These are phyloP conservation scores for Aurelia coerulea DNA, from an alignment of 30 jellyfish, hydroid and myxozoan genomes.

Conservation along the genomic window DNA sequence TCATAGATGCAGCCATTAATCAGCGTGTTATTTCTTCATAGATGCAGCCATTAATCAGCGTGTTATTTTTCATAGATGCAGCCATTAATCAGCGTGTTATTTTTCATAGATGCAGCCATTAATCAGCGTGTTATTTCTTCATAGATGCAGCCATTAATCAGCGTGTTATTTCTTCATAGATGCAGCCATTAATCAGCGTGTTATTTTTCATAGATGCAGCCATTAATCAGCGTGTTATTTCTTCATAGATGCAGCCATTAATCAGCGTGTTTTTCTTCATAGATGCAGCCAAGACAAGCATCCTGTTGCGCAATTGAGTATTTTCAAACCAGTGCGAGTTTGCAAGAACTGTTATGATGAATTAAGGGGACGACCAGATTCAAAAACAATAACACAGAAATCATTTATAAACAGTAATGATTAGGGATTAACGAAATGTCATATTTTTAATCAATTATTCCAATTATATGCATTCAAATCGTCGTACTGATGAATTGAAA, in stretches of 20 bases:
- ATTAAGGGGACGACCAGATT: slow-evolving; percentile 48
- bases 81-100: not conserved
- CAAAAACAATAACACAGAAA: too few species aligned
- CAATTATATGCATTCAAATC: too few species aligned
- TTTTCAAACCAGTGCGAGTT: slow-evolving; percentile 90
- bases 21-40: too few species aligned
- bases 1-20: slow-evolving; percentile 94
- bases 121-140: too few species aligned
- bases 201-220: too few species aligned
- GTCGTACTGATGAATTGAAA: too few species aligned
- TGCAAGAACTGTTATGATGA: slow-evolving; percentile 76
- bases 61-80: not conserved
- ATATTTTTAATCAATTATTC: too few species aligned
- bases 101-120: slow-evolving; percentile 84
- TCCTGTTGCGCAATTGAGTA: slow-evolving; percentile 87
- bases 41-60: too few species aligned
- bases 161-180: too few species aligned
- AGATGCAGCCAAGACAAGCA: slow-evolving; percentile 94
- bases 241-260: not conserved
- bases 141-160: too few species aligned
- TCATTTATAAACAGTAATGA: too few species aligned
- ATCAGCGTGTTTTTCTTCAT: not conserved
- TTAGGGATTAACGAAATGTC: not conserved
- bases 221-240: not conserved
- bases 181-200: too few species aligned